Evolutionary conservation across 2,888 invertebrate genomes (phyloP), one percentile per base, ranked within the genome.

Genomic region (Tyria jacobaeae): DNA sequence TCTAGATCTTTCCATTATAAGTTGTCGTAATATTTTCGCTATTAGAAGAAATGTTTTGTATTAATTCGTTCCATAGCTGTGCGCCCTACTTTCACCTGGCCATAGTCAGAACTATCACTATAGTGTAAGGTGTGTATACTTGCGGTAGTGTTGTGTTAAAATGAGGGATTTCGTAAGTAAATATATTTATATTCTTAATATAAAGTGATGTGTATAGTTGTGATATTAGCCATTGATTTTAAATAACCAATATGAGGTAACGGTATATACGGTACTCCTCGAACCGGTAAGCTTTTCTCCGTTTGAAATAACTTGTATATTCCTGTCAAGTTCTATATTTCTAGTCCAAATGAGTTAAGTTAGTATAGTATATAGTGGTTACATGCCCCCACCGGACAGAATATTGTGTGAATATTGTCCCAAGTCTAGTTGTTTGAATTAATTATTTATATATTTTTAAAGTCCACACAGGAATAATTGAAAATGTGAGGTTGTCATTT

Each of bases 1-100:
- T 62, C 63, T 48, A 58, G 60, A 57, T 37, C 34, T 52, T 10
- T 64, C 62, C 62, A 62, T 37, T 64, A 57, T 64, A 62, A 39
- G 63, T 47, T 55, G 62, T 50, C n/a, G 37, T 68, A 58, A 60
- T 66, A 59, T 68, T 70, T 71, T 75, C 51, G 54, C 60, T 61
- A 67, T 61, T 57, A 31, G 39, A 25, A 41, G 68, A 31, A 41
- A 55, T 70, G 75, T 76, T 73, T 69, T 54, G 62, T 55, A 64
- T 76, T 64, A 72, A 78, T 78, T 80, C 69, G 81, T 75, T 76
- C 79, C 59, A 68, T 70, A 68, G 69, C 54, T 53, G 24, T 62
- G 55, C 79, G 89, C 56, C 85, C 86, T 73, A 88, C 89, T 89
- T 89, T 89, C 89, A 85, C 89, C 79, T 10, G 56, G 75, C 64